A percentile compares a stretch with the other conserved stretches of the same genome.
phyloP scores from a whole-genome alignment of 2,888 invertebrate species.

The Eledona agricola region DNA sequence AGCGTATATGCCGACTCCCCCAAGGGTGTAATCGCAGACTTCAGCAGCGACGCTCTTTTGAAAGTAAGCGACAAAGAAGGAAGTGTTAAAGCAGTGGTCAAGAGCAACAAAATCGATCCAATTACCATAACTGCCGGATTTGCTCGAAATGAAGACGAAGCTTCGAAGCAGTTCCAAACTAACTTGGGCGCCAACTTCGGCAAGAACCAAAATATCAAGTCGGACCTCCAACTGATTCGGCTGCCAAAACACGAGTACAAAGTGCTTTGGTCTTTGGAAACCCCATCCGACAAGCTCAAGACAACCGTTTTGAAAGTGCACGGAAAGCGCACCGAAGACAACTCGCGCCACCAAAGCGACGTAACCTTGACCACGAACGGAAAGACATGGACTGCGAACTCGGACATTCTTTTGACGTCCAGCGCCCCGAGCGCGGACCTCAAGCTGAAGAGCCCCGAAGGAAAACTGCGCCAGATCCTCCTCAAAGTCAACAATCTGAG shows the following conservation, averaged over 20 bases:
- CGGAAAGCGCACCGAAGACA: slow-evolving; percentile 57
- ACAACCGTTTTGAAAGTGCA: slow-evolving; percentile 63
- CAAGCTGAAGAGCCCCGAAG: slow-evolving; percentile 66
- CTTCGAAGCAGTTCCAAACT: slow-evolving; percentile 47
- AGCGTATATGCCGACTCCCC: slow-evolving; percentile 48
- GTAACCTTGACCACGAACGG: slow-evolving; percentile 67
- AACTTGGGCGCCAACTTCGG: slow-evolving; percentile 54
- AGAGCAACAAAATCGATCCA: slow-evolving; percentile 62
- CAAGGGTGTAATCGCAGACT: slow-evolving; percentile 66
- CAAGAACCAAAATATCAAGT: slow-evolving; percentile 60
- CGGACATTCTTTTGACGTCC: slow-evolving; percentile 66
- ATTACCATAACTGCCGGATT: slow-evolving; percentile 59
- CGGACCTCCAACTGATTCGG: slow-evolving; percentile 47
- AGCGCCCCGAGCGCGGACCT: slow-evolving; percentile 68
- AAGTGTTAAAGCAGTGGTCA: slow-evolving; percentile 64
- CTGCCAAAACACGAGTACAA: slow-evolving; percentile 58
- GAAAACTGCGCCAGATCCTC: slow-evolving; percentile 59
- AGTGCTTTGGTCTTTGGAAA: slow-evolving; percentile 61
- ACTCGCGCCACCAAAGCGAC: slow-evolving; percentile 56
- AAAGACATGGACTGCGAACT: slow-evolving; percentile 67
- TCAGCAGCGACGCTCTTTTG: slow-evolving; percentile 71
- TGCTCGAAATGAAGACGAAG: slow-evolving; percentile 44
- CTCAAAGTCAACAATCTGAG: slow-evolving; percentile 64
- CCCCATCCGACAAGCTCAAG: slow-evolving; percentile 65
- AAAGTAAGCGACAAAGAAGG: slow-evolving; percentile 73